These are phyloP conservation scores for Chelonoidis abingdonii DNA, from an alignment of 2,113 vertebrate species.

Conservation along the genomic window DNA sequence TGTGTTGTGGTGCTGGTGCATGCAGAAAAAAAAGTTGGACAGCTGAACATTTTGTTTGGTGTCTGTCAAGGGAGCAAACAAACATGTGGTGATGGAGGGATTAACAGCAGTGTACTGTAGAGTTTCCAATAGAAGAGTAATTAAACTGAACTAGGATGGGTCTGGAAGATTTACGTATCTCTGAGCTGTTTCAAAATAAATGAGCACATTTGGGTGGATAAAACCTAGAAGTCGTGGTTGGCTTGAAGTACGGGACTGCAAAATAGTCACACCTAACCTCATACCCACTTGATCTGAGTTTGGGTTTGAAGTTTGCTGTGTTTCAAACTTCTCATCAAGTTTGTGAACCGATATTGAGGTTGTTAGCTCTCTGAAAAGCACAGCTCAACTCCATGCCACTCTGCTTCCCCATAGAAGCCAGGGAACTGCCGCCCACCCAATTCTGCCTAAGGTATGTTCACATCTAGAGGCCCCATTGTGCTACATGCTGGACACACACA, in stretches of 20 bases:
- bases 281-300: background rate
- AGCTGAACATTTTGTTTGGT: background rate
- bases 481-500: background rate
- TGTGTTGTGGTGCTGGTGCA: background rate
- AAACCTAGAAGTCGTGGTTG: background rate
- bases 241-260: background rate
- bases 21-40: background rate
- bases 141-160: background rate
- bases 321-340: background rate
- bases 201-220: background rate
- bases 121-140: background rate
- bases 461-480: background rate
- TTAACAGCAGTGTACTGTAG: background rate
- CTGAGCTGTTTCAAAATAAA: background rate
- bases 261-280: background rate
- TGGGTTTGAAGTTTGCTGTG: background rate
- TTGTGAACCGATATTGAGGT: background rate
- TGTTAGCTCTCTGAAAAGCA: background rate
- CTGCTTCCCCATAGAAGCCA: background rate
- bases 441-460: background rate
- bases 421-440: background rate
- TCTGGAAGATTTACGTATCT: background rate
- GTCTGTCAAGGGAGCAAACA: constrained; percentile 28
- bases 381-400: background rate
- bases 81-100: background rate